A percentile compares a stretch with the other conserved stretches of the same genome.
Evolutionary conservation across 2,888 invertebrate genomes (phyloP).

Genomic region (Harpalus rufipes): DNA sequence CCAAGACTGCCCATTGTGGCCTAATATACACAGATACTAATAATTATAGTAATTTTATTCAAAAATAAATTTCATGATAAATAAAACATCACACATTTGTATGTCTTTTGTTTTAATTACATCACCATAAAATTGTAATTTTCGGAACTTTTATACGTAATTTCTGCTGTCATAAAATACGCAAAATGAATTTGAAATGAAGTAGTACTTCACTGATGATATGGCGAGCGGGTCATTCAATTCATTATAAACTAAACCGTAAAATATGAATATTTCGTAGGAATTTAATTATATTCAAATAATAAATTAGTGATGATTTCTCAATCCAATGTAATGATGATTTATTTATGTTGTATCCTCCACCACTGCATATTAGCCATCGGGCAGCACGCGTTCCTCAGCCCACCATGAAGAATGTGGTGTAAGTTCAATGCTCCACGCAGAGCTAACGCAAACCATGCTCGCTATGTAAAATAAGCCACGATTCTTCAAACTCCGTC

Average conservation of each 20-base stretch:
- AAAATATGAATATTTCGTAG: background rate
- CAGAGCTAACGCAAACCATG: constrained; percentile 41
- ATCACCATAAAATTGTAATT: too few relatives aligned
- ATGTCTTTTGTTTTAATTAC: too few relatives aligned
- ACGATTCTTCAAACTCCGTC: constrained; percentile 52
- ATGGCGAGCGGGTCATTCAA: too few relatives aligned
- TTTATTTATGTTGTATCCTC: background rate
- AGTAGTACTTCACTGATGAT: too few relatives aligned
- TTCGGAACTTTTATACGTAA: too few relatives aligned
- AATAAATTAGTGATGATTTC: background rate
- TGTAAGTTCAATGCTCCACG: constrained; percentile 64
- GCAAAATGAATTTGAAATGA: too few relatives aligned
- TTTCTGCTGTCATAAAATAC: too few relatives aligned
- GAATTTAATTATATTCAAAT: background rate
- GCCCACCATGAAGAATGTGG: constrained; percentile 66
- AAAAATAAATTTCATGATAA: too few relatives aligned
- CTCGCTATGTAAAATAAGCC: constrained; percentile 51
- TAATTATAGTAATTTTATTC: too few relatives aligned
- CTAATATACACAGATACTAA: too few relatives aligned
- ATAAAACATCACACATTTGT: too few relatives aligned
- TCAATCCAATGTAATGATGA: constrained; percentile 10
- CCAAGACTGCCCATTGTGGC: too few relatives aligned
- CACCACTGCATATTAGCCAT: constrained; percentile 57
- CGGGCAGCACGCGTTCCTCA: constrained; percentile 54
- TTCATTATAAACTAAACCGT: background rate